Evolutionary conservation across 2,113 vertebrate species (phyloP).

Genomic region (Odobenus rosmarus): DNA sequence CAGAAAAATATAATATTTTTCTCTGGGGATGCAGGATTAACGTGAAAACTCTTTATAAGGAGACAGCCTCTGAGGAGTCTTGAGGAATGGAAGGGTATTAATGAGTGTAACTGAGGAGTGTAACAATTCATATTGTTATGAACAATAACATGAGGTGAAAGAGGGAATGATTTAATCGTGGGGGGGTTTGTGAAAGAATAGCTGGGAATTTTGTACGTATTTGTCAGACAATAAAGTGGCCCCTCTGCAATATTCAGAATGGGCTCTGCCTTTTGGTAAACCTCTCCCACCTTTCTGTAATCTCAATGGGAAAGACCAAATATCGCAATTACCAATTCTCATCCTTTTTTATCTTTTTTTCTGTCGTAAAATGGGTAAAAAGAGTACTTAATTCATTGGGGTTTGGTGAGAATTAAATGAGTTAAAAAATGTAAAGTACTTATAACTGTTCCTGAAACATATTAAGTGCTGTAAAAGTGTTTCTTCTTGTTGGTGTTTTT

Average conservation of each 20-base stretch:
- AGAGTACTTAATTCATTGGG: neutral
- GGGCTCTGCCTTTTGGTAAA: neutral
- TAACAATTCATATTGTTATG: neutral
- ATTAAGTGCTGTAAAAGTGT: neutral
- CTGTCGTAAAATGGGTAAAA: neutral
- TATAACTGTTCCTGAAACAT: neutral
- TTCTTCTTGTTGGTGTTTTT: neutral
- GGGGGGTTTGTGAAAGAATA: accelerated
- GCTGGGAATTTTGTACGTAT: neutral
- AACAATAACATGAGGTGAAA: neutral
- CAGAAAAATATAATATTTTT: neutral
- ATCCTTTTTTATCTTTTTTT: neutral
- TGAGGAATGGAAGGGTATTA: neutral
- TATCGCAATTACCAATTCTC: neutral
- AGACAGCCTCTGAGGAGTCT: neutral
- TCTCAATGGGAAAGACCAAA: neutral
- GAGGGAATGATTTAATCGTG: neutral
- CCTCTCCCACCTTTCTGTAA: neutral
- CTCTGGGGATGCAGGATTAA: neutral
- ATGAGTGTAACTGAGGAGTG: neutral
- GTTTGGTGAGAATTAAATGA: neutral
- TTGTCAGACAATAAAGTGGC: neutral
- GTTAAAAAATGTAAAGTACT: neutral
- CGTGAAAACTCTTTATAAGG: neutral
- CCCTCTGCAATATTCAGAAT: neutral